These are phyloP conservation scores for Eumacrocentrus americanus DNA, from an alignment of 2,888 invertebrate genomes.

Conservation along the genomic window DNA sequence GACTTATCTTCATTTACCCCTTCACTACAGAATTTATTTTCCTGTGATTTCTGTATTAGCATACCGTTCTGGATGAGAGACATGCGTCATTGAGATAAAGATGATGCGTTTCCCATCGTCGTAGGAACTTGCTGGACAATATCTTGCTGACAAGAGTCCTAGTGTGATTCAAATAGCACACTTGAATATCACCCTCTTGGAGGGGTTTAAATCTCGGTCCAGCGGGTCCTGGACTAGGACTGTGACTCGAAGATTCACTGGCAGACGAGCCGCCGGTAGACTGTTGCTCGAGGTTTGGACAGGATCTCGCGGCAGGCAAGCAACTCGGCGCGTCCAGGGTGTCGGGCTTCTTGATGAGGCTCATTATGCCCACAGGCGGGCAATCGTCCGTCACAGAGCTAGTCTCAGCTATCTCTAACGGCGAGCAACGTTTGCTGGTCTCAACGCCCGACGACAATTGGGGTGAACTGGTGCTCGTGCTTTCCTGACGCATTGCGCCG, in stretches of 20 bases:
- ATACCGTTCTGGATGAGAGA: constrained; percentile 76
- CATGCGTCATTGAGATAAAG: constrained; percentile 72
- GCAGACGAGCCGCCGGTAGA: constrained; percentile 66
- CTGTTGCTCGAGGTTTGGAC: constrained; percentile 64
- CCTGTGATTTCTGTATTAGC: no score
- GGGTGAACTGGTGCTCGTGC: constrained; percentile 59
- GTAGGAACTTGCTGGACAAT: constrained; percentile 75
- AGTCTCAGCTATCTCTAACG: constrained; percentile 25
- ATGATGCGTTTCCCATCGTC: constrained; percentile 80
- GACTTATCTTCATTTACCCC: no score
- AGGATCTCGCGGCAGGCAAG: constrained; percentile 62
- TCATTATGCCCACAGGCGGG: constrained; percentile 24
- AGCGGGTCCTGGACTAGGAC: constrained; percentile 57
- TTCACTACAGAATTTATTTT: no score
- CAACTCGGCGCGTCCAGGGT: constrained; percentile 46
- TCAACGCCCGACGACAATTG: constrained; percentile 48
- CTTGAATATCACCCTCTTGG: constrained; percentile 74
- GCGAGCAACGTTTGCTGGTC: constrained; percentile 28
- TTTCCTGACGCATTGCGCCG: constrained; percentile 60
- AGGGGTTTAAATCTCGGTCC: constrained; percentile 74
- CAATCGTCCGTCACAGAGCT: constrained; percentile 29
- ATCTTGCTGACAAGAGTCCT: constrained; percentile 80
- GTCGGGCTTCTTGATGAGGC: constrained; percentile 43
- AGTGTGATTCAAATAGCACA: constrained; percentile 79
- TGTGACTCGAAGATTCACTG: constrained; percentile 62